Evolutionary conservation across 2,113 vertebrate genomes (phyloP).

Genomic region (Eublepharis macularius): DNA sequence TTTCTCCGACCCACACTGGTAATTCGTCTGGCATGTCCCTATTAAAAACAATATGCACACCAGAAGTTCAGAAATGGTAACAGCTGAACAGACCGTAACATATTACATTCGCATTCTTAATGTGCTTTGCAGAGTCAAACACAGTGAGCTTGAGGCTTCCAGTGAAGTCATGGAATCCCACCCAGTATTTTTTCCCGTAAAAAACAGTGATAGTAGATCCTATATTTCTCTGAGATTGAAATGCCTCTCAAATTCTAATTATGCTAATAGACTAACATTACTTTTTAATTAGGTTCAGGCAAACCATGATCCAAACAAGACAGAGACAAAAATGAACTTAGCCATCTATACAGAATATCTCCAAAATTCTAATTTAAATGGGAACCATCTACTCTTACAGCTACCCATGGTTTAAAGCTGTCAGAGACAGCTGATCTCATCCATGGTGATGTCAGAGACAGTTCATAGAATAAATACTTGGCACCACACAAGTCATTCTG

Average conservation of each 20-base stretch:
- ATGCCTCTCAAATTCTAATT: not conserved
- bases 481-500: not conserved
- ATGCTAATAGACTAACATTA: not conserved
- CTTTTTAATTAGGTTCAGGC: not conserved
- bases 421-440: not conserved
- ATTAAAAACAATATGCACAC: constrained; percentile 28
- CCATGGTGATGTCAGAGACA: not conserved
- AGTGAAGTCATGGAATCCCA: not conserved
- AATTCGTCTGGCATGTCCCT: constrained; percentile 92
- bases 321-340: not conserved
- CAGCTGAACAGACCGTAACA: not conserved
- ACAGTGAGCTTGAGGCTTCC: not conserved
- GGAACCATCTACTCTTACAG: too few species aligned
- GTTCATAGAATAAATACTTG: not conserved
- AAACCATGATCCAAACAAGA: not conserved
- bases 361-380: not conserved
- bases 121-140: not conserved
- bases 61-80: constrained; percentile 12
- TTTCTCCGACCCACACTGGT: constrained; percentile 89
- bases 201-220: not conserved
- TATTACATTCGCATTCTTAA: not conserved
- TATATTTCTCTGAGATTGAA: not conserved
- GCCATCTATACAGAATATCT: not conserved
- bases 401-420: too few species aligned
- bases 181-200: not conserved